Base-by-base conservation (phyloP, 2,888 invertebrate genomes). In the Synergus gifuensis region DNA sequence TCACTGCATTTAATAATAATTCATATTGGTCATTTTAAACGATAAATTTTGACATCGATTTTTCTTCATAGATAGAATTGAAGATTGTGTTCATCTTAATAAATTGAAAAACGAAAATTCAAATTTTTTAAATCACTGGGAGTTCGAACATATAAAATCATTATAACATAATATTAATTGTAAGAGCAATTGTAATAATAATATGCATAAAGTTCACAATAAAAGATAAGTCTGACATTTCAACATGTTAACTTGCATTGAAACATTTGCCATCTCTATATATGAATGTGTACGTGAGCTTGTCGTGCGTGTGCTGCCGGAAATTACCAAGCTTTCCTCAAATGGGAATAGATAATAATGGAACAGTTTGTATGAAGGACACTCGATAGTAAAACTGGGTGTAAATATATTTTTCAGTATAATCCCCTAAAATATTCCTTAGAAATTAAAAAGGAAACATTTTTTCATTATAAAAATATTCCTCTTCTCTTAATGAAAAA, bases 281-380 rank as follows among this genome's bases (percentile, higher is more conserved):
- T 44, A 46, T 12, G n/a, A 22, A 14, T 44, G 14, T 46, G 16
- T 28, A 8, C 16, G 12, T 16, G n/a, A 18, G 18, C 0, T 22
- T 69, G 16, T 44, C 18, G 69, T 69, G 22, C 28, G 46, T 69
- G 69, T 46, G 18, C 46, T 69, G 44, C 46, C 69, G 69, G 69
- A 69, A 69, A 69, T 69, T 69, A 69, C 46, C 46, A 69, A 69
- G 14, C 69, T 49, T 69, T 49, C 44, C 46, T 69, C 69, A 67
- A 67, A 67, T 49, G 22, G 9, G 28, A 18, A 18, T 44, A 28
- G 9, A 3, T 18, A 44, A 66, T 66, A 28, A 5, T 49, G 36
- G 49, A 16, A n/a, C 49, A 46, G 28, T 54, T 54, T 9, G 11
- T 18, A 18, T 54, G 16, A 69, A 49, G 67, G 46, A 69, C 67